Percentiles rank a stretch among this genome's conserved stretches.
These are phyloP conservation scores for Otolemur garnettii DNA, from an alignment of 2,113 vertebrate species.

Conservation along the genomic window DNA sequence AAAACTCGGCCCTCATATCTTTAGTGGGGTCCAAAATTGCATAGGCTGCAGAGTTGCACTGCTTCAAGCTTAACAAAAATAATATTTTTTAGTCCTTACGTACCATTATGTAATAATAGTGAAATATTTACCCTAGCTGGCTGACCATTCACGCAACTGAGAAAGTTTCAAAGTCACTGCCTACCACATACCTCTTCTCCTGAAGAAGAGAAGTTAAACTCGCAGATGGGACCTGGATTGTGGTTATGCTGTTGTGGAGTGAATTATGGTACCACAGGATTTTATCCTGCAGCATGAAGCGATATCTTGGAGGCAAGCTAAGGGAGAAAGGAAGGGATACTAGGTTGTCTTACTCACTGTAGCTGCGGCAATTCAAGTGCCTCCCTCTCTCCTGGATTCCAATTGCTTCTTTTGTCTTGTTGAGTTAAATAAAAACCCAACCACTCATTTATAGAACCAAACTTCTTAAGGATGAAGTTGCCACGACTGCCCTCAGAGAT, in stretches of 20 bases:
- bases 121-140: neutral
- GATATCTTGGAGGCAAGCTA: neutral
- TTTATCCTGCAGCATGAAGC: neutral
- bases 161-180: slow-evolving; percentile 9
- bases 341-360: neutral
- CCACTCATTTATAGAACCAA: neutral
- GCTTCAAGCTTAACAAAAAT: slow-evolving; percentile 9
- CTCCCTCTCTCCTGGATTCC: neutral
- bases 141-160: neutral
- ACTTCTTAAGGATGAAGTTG: neutral
- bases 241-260: neutral
- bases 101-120: neutral
- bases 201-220: neutral
- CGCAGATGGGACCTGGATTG: neutral
- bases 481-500: neutral
- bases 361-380: neutral
- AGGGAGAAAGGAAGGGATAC: neutral
- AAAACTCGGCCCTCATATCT: neutral
- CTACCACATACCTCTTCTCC: neutral
- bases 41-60: neutral
- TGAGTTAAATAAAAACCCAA: neutral
- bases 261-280: fast-evolving
- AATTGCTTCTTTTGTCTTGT: neutral
- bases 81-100: neutral
- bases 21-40: neutral